Evolutionary conservation across 2,888 invertebrate genomes (phyloP).

Genomic region (Netelia melanura): DNA sequence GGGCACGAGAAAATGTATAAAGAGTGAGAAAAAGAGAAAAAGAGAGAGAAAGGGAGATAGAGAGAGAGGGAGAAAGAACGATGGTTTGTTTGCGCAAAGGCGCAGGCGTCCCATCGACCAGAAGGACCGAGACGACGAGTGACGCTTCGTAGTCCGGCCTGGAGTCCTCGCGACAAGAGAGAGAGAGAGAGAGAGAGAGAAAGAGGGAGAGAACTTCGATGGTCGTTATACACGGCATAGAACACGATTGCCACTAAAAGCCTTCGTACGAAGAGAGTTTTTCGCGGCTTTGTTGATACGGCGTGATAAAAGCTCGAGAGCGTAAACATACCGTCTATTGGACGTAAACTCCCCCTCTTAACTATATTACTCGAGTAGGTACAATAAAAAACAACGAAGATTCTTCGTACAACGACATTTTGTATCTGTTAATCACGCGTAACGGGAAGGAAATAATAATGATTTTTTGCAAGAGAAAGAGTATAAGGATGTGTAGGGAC

Average conservation of each 20-base stretch:
- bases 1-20: constrained; percentile 34
- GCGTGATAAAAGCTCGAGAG: constrained; percentile 36
- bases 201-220: constrained; percentile 4
- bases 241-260: constrained; percentile 62
- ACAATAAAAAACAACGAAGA: constrained; percentile 1
- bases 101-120: constrained; percentile 72
- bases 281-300: constrained; percentile 47
- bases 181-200: neutral
- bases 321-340: constrained; percentile 41
- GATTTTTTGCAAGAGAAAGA: neutral
- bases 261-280: constrained; percentile 33
- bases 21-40: constrained; percentile 4
- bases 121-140: constrained; percentile 62
- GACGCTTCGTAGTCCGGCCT: constrained; percentile 54
- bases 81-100: constrained; percentile 62
- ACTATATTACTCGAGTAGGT: constrained; percentile 13
- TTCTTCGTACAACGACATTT: constrained; percentile 25
- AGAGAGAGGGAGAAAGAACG: constrained; percentile 6
- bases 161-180: constrained; percentile 33
- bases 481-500: neutral
- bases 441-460: neutral
- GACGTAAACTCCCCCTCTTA: constrained; percentile 9
- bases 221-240: constrained; percentile 44
- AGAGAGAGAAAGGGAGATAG: constrained; percentile 11
- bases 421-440: neutral